Conservation (phyloP, 2,113 vertebrate genomes). For the Bubo scandiacus region DNA sequence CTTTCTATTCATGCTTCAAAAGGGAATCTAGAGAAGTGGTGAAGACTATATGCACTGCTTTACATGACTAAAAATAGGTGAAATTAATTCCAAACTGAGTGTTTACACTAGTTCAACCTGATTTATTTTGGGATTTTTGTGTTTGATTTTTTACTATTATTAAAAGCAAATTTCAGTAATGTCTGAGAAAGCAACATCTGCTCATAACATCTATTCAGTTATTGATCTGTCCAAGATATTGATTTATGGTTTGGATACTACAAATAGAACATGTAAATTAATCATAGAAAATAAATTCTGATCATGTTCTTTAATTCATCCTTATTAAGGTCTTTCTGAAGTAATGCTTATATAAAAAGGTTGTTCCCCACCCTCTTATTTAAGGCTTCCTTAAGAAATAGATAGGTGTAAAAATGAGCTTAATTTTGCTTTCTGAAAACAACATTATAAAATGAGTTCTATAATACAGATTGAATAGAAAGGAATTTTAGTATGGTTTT, state of each 20-base stretch:
- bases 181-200: not conserved
- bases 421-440: not conserved
- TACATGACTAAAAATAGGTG: not conserved
- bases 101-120: not conserved
- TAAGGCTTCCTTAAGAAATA: not conserved
- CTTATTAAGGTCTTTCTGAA: not conserved
- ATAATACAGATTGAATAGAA: not conserved
- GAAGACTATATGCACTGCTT: not conserved
- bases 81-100: not conserved
- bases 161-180: not conserved
- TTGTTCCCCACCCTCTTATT: rapidly evolving
- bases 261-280: not conserved
- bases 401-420: not conserved
- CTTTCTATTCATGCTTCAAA: not conserved
- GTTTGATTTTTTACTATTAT: not conserved
- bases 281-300: not conserved
- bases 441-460: not conserved
- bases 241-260: not conserved
- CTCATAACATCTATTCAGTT: not conserved
- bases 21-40: not conserved
- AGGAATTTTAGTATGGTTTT: not conserved
- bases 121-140: not conserved
- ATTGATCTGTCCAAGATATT: not conserved
- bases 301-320: not conserved
- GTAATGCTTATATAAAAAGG: not conserved